These are phyloP conservation scores for Eustalomyia histrio DNA, from an alignment of 2,888 invertebrate species.

Conservation along the genomic window DNA sequence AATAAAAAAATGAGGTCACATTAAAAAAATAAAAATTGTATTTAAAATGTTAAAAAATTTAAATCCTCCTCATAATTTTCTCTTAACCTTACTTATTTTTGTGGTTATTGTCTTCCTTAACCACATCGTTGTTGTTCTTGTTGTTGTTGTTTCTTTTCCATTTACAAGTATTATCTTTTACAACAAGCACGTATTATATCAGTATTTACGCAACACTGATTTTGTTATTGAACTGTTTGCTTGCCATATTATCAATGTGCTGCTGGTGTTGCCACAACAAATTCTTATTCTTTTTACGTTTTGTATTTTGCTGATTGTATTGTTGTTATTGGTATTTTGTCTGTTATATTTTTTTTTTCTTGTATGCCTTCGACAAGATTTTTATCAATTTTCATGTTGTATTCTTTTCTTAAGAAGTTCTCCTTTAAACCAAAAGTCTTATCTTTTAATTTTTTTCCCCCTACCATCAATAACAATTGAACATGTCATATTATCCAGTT, in stretches of 20 bases:
- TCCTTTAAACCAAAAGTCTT: constrained; percentile 46
- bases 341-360: constrained; percentile 17
- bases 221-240: constrained; percentile 60
- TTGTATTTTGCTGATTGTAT: constrained; percentile 6
- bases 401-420: constrained; percentile 48
- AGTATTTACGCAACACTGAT: constrained; percentile 65
- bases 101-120: neutral
- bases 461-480: constrained; percentile 37
- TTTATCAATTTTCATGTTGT: constrained; percentile 48
- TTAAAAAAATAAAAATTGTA: neutral
- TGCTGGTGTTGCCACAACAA: constrained; percentile 20
- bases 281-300: constrained; percentile 4
- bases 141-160: constrained; percentile 38
- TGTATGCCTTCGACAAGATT: constrained; percentile 59
- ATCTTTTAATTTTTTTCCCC: constrained; percentile 54
- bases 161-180: constrained; percentile 54
- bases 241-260: neutral
- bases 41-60: neutral
- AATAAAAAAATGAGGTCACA: neutral
- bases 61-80: neutral
- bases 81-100: neutral
- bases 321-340: constrained; percentile 27
- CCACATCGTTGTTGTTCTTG: neutral
- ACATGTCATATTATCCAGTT: constrained; percentile 61
- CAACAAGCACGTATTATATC: constrained; percentile 63